Evolutionary conservation across 2,888 invertebrate species (phyloP).

Genomic region (Boloria selene): DNA sequence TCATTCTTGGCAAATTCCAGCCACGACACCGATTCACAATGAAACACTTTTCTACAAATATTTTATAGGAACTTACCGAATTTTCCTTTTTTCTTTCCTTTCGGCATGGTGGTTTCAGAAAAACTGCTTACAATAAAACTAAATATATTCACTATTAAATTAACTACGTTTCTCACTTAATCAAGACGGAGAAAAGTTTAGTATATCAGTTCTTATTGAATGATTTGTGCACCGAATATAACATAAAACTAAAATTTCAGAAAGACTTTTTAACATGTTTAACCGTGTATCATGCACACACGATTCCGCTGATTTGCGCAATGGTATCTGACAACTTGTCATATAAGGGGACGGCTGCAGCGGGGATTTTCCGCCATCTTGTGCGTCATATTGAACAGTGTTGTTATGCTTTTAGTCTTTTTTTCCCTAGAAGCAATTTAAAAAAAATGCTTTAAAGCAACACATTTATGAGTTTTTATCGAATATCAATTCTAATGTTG

Average conservation of each 20-base stretch:
- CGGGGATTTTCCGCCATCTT: conserved; percentile 40
- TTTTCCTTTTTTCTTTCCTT: conserved; percentile 89
- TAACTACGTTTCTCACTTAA: conserved; percentile 80
- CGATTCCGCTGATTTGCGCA: conserved; percentile 71
- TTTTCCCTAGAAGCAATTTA: background rate
- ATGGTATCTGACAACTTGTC: conserved; percentile 62
- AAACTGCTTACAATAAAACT: conserved; percentile 73
- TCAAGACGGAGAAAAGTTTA: conserved; percentile 91
- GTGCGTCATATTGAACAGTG: conserved; percentile 61
- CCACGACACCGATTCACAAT: conserved; percentile 31
- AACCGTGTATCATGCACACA: conserved; percentile 78
- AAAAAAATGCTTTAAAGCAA: background rate
- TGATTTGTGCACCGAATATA: conserved; percentile 87
- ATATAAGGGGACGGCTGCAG: conserved; percentile 47
- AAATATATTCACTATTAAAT: conserved; percentile 81
- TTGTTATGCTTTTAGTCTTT: conserved; percentile 44
- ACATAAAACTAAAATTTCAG: conserved; percentile 86
- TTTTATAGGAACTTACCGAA: conserved; percentile 79
- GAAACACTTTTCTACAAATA: conserved; percentile 35
- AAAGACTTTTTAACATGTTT: conserved; percentile 90
- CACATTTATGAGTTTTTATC: too few species aligned
- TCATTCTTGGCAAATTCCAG: conserved; percentile 64
- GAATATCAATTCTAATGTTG: background rate
- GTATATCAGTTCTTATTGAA: conserved; percentile 87
- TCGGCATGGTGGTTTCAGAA: conserved; percentile 85